Evolutionary conservation across 2,888 invertebrate genomes (phyloP).

Genomic region (Stictocephala bisonia): DNA sequence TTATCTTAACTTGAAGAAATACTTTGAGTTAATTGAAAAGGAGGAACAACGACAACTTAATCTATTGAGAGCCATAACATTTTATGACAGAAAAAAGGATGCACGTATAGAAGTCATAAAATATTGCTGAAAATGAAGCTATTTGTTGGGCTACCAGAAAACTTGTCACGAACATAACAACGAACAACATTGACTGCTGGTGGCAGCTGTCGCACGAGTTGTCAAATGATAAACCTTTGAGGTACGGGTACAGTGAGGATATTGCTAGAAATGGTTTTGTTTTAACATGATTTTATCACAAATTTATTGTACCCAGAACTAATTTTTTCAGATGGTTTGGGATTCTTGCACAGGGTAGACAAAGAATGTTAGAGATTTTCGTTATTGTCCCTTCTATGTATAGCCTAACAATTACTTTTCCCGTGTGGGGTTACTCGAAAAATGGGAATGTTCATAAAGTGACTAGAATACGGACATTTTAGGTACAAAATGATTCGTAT

Average conservation of each 20-base stretch:
- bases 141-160: background rate
- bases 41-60: background rate
- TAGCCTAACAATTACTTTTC: conserved; percentile 5
- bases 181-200: background rate
- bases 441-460: too few relatives aligned
- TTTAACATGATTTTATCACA: background rate
- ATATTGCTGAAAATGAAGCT: background rate
- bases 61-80: background rate
- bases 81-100: conserved; percentile 8
- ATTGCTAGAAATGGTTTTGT: conserved; percentile 1
- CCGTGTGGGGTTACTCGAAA: background rate
- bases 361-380: background rate
- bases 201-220: background rate
- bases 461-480: too few relatives aligned
- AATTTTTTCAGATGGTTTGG: background rate
- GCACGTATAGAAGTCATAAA: background rate
- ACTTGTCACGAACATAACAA: background rate
- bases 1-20: background rate
- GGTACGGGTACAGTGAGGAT: conserved; percentile 3
- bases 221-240: background rate
- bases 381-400: background rate
- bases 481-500: too few relatives aligned
- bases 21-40: background rate
- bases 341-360: background rate
- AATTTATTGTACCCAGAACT: background rate